These are phyloP conservation scores for Aelia acuminata DNA, from an alignment of 2,888 invertebrate genomes.

Conservation along the genomic window DNA sequence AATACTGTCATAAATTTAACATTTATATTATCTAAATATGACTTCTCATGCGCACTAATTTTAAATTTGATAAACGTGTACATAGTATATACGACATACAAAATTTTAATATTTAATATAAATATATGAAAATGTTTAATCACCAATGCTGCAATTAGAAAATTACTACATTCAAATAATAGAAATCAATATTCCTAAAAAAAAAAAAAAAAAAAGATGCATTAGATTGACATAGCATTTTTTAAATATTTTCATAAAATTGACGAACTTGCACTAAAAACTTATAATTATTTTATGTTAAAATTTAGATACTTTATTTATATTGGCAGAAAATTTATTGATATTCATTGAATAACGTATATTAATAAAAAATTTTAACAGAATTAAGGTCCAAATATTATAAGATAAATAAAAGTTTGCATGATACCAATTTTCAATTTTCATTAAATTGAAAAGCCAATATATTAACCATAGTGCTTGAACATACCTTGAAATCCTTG, in stretches of 20 bases:
- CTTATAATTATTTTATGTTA: not conserved
- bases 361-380: not conserved
- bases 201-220: no score
- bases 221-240: no score
- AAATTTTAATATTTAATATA: not conserved
- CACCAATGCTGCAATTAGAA: not conserved
- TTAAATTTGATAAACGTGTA: no score
- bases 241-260: slow-evolving; percentile 16
- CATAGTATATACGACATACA: not conserved
- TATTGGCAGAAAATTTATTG: not conserved
- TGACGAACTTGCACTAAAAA: not conserved
- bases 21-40: no score
- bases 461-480: not conserved
- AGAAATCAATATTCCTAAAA: no score
- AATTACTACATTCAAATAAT: not conserved
- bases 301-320: not conserved
- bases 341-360: not conserved
- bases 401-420: not conserved
- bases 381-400: not conserved
- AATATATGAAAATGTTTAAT: not conserved
- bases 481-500: not conserved
- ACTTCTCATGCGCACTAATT: no score
- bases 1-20: no score
- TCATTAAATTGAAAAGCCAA: not conserved
- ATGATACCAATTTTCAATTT: not conserved